Percentiles rank a stretch among this genome's conserved stretches.
Evolutionary conservation across 2,888 invertebrate genomes (phyloP).

Genomic region (Drosophila pullipes): DNA sequence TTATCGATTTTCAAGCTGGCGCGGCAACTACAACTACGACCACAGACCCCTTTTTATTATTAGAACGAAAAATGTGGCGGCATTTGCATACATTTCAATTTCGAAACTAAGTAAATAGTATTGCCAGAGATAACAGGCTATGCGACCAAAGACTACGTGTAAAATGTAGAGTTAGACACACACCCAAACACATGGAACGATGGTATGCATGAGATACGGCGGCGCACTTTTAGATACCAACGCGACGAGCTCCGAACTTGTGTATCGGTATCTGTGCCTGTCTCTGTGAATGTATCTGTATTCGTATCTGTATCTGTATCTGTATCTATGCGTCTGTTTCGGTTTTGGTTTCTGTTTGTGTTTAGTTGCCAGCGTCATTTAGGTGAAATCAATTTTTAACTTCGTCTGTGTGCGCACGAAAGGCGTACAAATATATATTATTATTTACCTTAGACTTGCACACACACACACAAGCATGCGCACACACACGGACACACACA

Average conservation of each 20-base stretch:
- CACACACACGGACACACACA: constrained; percentile 10
- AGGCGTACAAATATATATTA: constrained; percentile 58
- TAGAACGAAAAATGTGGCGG: constrained; percentile 26
- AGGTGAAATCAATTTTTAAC: constrained; percentile 72
- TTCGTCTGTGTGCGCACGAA: constrained; percentile 42
- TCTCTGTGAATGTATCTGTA: constrained; percentile 20
- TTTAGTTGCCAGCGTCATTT: constrained; percentile 42
- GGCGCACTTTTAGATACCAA: constrained; percentile 37
- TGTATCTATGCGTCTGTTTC: not conserved
- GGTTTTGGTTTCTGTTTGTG: constrained; percentile 18
- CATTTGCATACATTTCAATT: constrained; percentile 51
- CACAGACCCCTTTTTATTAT: constrained; percentile 15
- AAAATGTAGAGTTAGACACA: constrained; percentile 47
- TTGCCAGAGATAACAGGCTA: constrained; percentile 20
- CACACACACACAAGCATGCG: constrained; percentile 16
- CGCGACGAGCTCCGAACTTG: constrained; percentile 20
- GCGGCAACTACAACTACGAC: not conserved
- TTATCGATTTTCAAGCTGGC: constrained; percentile 68
- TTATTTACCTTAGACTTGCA: constrained; percentile 44
- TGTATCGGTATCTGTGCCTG: constrained; percentile 30
- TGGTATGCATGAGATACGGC: constrained; percentile 69
- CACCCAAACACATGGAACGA: constrained; percentile 27
- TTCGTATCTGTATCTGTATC: not conserved
- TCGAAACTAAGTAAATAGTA: constrained; percentile 41
- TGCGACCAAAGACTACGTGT: constrained; percentile 25